Base-by-base conservation (phyloP, 2,113 vertebrate genomes). In the Sinocyclocheilus grahami region DNA sequence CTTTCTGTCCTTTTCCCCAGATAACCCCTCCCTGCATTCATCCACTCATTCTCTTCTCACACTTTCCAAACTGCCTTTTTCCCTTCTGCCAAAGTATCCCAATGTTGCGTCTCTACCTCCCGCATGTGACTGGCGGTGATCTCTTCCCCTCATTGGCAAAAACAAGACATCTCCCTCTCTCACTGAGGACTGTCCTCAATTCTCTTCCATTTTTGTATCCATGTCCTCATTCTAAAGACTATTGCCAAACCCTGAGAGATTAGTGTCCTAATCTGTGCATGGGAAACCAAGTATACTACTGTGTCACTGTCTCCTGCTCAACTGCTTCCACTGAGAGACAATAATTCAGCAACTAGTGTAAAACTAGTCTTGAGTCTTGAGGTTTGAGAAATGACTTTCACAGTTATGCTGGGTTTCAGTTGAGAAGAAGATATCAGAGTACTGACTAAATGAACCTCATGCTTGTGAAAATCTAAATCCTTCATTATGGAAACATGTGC, bases 11-110 rank as follows among this genome's bases (percentile, higher is more conserved):
- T 86, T 83, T 86, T 74, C 24, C 46, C 80, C 62, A 83, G 75
- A 77, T 77, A 83, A 18, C 22, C 22, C 60, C 30, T 39, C n/a
- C 42, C 24, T 51, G 11, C 2, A 51, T 16, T 3, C 2, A 0
- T 1, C 37, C 58, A 42, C 90, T 91, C 92, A 91, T 91, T 92
- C 93, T 90, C 87, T 24, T 71, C 48, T 55, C 33, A 42, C 13
- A 60, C 51, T 46, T 39, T 42, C 53, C 33, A 71, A 18, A 60
- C 65, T 22, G 22, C 22, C 55, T 12, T 13, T 60, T 80, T 80
- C n/a, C 24, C 24, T 13, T 24, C 24, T 77, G n/a, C 42, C 77
- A 60, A 60, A 37, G 8, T 39, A 18, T 58, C 18, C 53, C 48
- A 48, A 30, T 12, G 22, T 24, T 48, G 39, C 39, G 1, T 24